Conservation (phyloP, 1,140 invertebrate species). For the Leptinotarsa undecemlineata region DNA sequence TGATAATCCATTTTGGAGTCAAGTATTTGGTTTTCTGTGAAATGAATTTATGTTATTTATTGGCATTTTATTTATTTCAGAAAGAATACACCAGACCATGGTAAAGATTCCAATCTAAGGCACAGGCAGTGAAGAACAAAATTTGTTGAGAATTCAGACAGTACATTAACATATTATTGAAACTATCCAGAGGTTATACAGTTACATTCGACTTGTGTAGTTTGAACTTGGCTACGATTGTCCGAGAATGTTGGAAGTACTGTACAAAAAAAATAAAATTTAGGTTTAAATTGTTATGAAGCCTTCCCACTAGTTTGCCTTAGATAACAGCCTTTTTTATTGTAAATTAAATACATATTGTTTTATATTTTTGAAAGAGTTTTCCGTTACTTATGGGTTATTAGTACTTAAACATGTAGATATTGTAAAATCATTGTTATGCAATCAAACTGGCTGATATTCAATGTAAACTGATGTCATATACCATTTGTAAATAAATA, state of each 20-base stretch:
- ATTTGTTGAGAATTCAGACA: constrained; percentile 20
- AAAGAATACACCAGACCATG: constrained; percentile 55
- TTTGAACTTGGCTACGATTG: constrained; percentile 17
- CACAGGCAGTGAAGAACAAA: constrained; percentile 51
- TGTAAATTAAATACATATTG: constrained; percentile 27
- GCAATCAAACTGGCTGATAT: constrained; percentile 29
- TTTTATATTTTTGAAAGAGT: constrained; percentile 22
- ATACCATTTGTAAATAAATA: constrained; percentile 31
- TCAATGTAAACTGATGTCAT: constrained; percentile 27
- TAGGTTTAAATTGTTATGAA: constrained; percentile 31
- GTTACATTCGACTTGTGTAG: constrained; percentile 25
- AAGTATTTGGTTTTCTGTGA: no score
- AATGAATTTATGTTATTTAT: no score
- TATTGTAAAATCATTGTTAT: constrained; percentile 33
- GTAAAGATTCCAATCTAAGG: constrained; percentile 52
- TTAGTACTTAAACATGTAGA: constrained; percentile 28
- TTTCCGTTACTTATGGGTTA: constrained; percentile 20
- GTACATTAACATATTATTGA: constrained; percentile 8
- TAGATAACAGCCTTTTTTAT: constrained; percentile 29
- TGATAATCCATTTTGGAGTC: no score
- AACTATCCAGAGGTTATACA: constrained; percentile 24
- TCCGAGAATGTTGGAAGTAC: constrained; percentile 19
- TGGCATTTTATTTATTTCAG: constrained; percentile 40
- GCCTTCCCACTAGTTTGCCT: constrained; percentile 30
- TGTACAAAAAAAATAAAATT: constrained; percentile 21